A percentile compares a stretch with the other conserved stretches of the same genome.
These are phyloP conservation scores for Lophotriccus pileatus DNA, from an alignment of 2,797 vertebrate species.

Conservation along the genomic window DNA sequence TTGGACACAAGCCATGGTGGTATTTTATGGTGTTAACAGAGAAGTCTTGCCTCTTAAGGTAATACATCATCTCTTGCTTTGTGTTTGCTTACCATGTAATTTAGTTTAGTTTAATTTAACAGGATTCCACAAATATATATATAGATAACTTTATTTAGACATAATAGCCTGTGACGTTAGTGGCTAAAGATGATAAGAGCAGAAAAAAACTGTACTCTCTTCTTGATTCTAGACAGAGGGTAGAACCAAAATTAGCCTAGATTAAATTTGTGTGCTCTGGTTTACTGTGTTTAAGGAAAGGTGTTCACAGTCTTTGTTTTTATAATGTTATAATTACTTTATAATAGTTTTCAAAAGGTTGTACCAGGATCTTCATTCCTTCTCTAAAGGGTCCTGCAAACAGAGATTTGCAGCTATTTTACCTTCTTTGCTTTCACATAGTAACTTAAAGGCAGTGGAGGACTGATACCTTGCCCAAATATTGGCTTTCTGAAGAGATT, in stretches of 20 bases:
- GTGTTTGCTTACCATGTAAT: not conserved
- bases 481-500: not conserved
- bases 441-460: not conserved
- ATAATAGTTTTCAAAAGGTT: not conserved
- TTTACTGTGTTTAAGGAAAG: not conserved
- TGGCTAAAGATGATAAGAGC: not conserved
- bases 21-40: constrained; percentile 76
- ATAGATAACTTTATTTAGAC: not conserved
- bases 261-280: not conserved
- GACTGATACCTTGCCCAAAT: not conserved
- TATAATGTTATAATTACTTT: not conserved
- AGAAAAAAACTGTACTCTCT: not conserved
- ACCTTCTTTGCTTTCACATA: not conserved
- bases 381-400: not conserved
- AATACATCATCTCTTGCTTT: not conserved
- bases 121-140: not conserved
- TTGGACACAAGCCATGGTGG: constrained; percentile 80
- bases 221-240: not conserved
- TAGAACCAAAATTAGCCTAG: not conserved
- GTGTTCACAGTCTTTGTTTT: not conserved
- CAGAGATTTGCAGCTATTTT: not conserved
- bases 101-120: not conserved
- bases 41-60: constrained; percentile 81
- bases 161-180: not conserved
- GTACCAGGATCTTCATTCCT: not conserved